A percentile compares a stretch with the other conserved stretches of the same genome.
phyloP scores from a whole-genome alignment of 2,113 vertebrate species.

The Chunga burmeisteri region DNA sequence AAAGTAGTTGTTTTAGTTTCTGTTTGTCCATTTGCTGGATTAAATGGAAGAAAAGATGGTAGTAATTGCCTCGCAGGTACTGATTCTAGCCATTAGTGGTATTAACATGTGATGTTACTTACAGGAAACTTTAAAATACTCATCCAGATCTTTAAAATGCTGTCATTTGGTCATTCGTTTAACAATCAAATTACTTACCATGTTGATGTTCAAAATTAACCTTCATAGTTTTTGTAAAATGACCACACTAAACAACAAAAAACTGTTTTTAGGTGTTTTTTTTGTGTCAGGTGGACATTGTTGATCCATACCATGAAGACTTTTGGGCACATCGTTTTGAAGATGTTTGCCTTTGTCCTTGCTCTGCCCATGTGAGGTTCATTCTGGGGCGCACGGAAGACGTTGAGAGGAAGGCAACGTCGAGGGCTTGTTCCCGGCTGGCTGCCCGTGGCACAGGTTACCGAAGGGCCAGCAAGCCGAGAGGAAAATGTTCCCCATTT shows the following conservation, averaged over 20 bases:
- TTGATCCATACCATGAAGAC: neutral
- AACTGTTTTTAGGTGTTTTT: neutral
- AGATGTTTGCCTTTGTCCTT: neutral
- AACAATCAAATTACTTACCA: neutral
- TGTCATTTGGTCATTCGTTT: neutral
- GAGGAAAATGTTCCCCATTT: neutral
- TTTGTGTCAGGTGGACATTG: neutral
- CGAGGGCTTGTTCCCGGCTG: neutral
- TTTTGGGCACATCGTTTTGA: neutral
- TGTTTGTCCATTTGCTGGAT: neutral
- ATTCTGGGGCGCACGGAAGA: neutral
- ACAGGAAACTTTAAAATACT: neutral
- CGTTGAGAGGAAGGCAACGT: neutral
- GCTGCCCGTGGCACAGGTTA: neutral
- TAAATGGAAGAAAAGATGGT: neutral
- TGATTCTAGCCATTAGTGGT: neutral
- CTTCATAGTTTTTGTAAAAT: neutral
- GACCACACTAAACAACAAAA: neutral
- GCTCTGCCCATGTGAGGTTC: neutral
- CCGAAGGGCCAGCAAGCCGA: neutral
- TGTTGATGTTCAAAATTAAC: neutral
- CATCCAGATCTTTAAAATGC: neutral
- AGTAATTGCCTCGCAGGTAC: neutral
- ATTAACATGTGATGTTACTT: neutral
- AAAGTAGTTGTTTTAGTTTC: neutral